Percentiles rank a stretch among this genome's conserved stretches.
Evolutionary conservation across 2,113 vertebrate species (phyloP).

Genomic region (Aix galericulata): DNA sequence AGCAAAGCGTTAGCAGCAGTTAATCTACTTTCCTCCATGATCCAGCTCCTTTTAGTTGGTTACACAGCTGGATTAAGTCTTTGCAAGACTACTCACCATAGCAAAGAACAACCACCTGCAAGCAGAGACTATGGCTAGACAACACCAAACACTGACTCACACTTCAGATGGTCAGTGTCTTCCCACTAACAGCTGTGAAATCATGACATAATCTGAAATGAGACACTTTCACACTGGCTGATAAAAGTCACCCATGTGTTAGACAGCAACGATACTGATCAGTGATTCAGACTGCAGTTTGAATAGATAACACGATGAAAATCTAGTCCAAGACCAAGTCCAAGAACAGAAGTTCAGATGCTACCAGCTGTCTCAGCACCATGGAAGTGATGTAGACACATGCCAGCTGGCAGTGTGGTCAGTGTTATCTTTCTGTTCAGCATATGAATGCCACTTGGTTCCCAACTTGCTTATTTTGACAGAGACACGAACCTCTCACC

Average conservation of each 20-base stretch:
- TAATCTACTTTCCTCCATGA: neutral
- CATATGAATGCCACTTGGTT: neutral
- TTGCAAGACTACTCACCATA: conserved; percentile 15
- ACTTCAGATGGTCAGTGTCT: neutral
- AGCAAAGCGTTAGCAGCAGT: neutral
- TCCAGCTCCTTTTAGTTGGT: neutral
- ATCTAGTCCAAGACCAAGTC: neutral
- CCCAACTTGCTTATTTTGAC: neutral
- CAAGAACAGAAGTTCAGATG: neutral
- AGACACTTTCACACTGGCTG: neutral
- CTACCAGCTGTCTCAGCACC: neutral
- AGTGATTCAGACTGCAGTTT: neutral
- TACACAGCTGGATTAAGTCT: neutral
- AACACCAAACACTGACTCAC: neutral
- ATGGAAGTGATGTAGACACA: neutral
- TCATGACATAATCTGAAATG: accelerated
- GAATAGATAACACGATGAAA: neutral
- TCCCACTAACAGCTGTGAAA: neutral
- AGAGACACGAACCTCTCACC: neutral
- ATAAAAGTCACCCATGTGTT: neutral
- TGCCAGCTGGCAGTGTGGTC: neutral
- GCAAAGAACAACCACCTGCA: neutral
- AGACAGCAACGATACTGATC: neutral
- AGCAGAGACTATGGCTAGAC: neutral
- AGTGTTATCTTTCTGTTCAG: neutral